Conservation (phyloP, 2,888 invertebrate species). For the Tetragonula carbonaria region DNA sequence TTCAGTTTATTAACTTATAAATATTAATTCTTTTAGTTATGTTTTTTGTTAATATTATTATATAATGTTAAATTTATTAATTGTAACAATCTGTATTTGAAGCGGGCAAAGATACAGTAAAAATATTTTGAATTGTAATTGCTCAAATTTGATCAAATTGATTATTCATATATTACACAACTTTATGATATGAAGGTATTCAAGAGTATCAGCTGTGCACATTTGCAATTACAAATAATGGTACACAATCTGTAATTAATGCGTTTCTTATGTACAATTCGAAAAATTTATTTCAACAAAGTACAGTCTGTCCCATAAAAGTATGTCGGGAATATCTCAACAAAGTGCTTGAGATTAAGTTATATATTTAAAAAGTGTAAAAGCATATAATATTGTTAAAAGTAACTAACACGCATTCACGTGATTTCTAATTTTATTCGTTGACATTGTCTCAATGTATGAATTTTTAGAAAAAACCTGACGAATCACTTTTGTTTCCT, state of each 20-base stretch:
- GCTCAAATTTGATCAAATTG: slow-evolving; percentile 52
- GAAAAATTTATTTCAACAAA: slow-evolving; percentile 59
- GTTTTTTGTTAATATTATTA: slow-evolving; percentile 14
- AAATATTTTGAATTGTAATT: slow-evolving; percentile 46
- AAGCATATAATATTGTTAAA: neutral
- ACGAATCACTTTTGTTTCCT: neutral
- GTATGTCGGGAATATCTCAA: neutral
- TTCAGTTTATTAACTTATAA: slow-evolving; percentile 3
- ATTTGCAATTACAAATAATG: slow-evolving; percentile 56
- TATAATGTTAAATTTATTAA: slow-evolving; percentile 24
- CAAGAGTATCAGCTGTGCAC: slow-evolving; percentile 44
- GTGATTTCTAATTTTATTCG: neutral
- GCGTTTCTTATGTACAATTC: slow-evolving; percentile 69
- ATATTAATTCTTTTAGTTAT: neutral
- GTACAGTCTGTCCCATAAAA: neutral
- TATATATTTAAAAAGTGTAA: neutral
- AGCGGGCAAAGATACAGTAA: slow-evolving; percentile 17
- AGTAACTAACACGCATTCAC: neutral
- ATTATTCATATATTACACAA: slow-evolving; percentile 35
- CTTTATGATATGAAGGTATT: slow-evolving; percentile 43
- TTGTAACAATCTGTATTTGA: slow-evolving; percentile 31
- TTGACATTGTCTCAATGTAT: neutral
- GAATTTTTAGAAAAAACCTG: neutral
- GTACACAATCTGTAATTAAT: slow-evolving; percentile 72
- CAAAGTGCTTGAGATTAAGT: neutral